These are phyloP conservation scores for Synergus gifuensis DNA, from an alignment of 2,888 invertebrate species.

Conservation along the genomic window DNA sequence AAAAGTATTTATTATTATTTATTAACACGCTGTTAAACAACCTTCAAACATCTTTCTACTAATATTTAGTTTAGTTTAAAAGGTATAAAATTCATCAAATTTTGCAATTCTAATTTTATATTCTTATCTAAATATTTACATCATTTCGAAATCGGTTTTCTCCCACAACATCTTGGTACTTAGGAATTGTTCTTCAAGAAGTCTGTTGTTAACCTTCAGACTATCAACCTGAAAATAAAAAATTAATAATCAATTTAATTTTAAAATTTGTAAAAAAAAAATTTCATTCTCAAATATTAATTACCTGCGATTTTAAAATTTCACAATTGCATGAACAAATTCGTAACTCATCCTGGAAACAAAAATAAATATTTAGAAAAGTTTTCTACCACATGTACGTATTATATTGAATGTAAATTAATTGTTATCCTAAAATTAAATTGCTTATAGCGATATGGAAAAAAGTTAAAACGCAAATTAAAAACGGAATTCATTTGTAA, in stretches of 20 bases:
- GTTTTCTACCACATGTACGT: background rate
- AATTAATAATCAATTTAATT: background rate
- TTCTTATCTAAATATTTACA: conserved; percentile 47
- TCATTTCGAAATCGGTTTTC: conserved; percentile 58
- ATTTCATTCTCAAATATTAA: conserved; percentile 12
- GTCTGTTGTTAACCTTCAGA: conserved; percentile 58
- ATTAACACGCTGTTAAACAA: background rate
- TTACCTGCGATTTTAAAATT: conserved; percentile 37
- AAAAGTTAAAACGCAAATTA: background rate
- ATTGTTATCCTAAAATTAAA: background rate
- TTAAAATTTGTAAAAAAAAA: background rate
- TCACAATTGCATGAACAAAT: conserved; percentile 23
- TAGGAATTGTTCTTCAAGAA: conserved; percentile 59
- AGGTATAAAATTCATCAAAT: no score
- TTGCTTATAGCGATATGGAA: background rate
- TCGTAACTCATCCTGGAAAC: conserved; percentile 56
- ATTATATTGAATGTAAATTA: background rate
- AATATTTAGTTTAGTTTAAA: no score
- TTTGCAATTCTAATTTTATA: no score
- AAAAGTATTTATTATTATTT: background rate
- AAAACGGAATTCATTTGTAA: background rate
- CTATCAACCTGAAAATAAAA: conserved; percentile 59
- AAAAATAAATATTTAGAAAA: conserved; percentile 1
- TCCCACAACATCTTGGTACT: conserved; percentile 58
- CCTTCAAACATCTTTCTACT: no score